phyloP scores from a whole-genome alignment of 2,888 invertebrate species.

The Hemaris fuciformis region DNA sequence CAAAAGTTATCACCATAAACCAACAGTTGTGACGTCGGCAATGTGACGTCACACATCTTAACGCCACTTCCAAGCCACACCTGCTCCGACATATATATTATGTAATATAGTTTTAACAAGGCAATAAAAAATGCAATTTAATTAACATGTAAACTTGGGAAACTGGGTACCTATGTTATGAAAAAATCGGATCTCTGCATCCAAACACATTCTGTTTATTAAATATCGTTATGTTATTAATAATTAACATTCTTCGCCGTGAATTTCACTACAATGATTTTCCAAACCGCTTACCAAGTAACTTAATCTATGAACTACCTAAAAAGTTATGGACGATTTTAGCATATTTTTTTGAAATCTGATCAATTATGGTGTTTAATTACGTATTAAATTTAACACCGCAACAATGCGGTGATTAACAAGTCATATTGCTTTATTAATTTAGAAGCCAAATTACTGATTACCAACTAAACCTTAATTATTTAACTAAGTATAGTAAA shows the following conservation, averaged over 20 bases:
- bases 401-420: conserved; percentile 8
- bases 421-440: conserved; percentile 31
- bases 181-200: conserved; percentile 49
- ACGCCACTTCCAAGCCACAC: too few species aligned
- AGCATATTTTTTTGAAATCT: conserved; percentile 11
- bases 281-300: conserved; percentile 69
- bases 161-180: conserved; percentile 16
- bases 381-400: not conserved
- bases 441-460: conserved; percentile 52
- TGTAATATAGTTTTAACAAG: too few species aligned
- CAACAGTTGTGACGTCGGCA: too few species aligned
- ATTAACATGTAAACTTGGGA: too few species aligned
- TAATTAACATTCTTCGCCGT: conserved; percentile 65
- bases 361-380: conserved; percentile 6
- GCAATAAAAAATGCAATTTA: too few species aligned
- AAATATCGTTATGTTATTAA: conserved; percentile 57
- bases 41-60: too few species aligned
- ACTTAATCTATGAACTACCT: conserved; percentile 61
- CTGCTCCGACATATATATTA: too few species aligned
- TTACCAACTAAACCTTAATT: conserved; percentile 45
- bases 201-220: conserved; percentile 74
- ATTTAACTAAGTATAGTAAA: conserved; percentile 45
- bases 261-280: conserved; percentile 68
- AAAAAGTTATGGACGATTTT: conserved; percentile 67
- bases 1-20: too few species aligned